phyloP scores from a whole-genome alignment of 2,797 vertebrate species.

The Chromis chromis region DNA sequence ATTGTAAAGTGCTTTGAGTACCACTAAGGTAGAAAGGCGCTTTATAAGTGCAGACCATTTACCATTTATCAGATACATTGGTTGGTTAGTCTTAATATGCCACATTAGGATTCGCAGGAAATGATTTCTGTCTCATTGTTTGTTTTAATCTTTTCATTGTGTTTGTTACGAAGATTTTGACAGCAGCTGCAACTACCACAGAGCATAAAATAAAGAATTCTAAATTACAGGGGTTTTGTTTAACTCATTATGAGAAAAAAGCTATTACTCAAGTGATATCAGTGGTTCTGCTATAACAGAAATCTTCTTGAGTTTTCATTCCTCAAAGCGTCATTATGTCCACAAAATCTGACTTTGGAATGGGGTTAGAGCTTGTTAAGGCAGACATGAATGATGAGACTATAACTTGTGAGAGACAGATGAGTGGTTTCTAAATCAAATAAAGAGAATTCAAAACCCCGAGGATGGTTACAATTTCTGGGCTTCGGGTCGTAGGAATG shows the following conservation, averaged over 20 bases:
- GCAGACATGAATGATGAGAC: constrained; percentile 33
- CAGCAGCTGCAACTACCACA: background rate
- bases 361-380: constrained; percentile 2
- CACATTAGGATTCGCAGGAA: too few relatives aligned
- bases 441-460: constrained; percentile 14
- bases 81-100: background rate
- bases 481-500: constrained; percentile 9
- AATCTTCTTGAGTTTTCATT: constrained; percentile 1
- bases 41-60: too few relatives aligned
- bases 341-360: constrained; percentile 10
- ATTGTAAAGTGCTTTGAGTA: too few relatives aligned
- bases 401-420: constrained; percentile 12
- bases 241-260: background rate
- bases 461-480: constrained; percentile 23
- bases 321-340: background rate
- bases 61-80: too few relatives aligned
- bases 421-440: constrained; percentile 38
- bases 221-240: background rate
- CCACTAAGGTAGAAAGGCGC: too few relatives aligned
- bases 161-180: background rate
- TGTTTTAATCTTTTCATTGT: background rate
- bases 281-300: constrained; percentile 1
- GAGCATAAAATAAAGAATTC: background rate
- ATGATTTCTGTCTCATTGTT: background rate
- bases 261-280: background rate